Conservation (phyloP, 2,888 invertebrate species). For the Ramazzottius varieornatus region DNA sequence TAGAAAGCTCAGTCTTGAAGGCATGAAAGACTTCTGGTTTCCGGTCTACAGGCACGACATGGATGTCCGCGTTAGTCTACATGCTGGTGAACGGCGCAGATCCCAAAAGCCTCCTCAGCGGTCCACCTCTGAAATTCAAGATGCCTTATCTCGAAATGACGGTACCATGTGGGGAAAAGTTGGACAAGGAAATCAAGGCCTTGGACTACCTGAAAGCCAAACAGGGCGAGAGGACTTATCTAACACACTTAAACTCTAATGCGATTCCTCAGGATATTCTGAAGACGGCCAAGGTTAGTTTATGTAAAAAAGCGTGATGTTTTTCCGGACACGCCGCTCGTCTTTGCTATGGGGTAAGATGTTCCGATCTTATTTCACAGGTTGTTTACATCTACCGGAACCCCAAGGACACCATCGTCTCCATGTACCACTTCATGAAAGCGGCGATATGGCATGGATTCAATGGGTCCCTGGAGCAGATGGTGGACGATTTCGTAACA, state of each 20-base stretch:
- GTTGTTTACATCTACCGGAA: conserved; percentile 2
- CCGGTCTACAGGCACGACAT: neutral
- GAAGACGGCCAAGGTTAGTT: neutral
- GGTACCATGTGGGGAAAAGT: neutral
- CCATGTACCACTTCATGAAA: neutral
- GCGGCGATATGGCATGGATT: neutral
- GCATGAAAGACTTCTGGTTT: neutral
- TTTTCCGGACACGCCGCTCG: neutral
- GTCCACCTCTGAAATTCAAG: neutral
- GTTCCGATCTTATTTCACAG: too few species aligned
- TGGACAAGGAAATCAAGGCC: neutral
- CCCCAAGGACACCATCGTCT: conserved; percentile 2
- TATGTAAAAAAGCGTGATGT: too few species aligned
- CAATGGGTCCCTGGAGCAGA: neutral
- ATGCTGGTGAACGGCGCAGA: neutral
- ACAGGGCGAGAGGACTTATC: neutral
- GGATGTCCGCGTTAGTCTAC: neutral
- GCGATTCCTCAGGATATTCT: neutral
- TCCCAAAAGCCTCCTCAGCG: neutral
- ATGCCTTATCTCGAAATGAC: neutral
- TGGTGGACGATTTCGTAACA: neutral
- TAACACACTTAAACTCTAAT: neutral
- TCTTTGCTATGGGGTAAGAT: neutral
- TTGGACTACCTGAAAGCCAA: neutral
- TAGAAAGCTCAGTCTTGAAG: too few species aligned